Base-by-base conservation (phyloP, 1,140 invertebrate genomes). In the Steinernema khuongi region DNA sequence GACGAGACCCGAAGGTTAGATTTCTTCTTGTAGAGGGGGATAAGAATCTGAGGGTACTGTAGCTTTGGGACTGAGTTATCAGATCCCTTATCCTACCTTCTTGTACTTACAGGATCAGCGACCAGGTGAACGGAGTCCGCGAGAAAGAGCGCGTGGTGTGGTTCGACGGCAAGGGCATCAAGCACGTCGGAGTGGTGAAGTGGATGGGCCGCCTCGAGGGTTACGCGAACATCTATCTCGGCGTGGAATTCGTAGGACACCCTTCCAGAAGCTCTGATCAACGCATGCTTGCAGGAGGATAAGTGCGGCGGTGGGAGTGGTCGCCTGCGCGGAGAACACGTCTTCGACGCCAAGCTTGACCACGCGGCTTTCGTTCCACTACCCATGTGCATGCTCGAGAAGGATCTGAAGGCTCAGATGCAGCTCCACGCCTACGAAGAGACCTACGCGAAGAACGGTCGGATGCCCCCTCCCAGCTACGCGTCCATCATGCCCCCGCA, bases 321-420 rank as follows among this genome's bases (percentile, higher is more conserved):
- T 33, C 85, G 86, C 74, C 87, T 89, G 76, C 85, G 86, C 78
- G 86, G 87, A 66, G 79, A 86, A 32, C 82, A 87, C 74, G 79
- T 90, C 50, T 90, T 90, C 80, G 83, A 81, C 32, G 87, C 89
- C 22, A 85, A 86, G 79, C 85, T 86, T 22, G 86, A 88, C 72
- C 88, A 89, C 85, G 89, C 89, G 0, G 88, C 89, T 1, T 82
- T 90, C 17, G 87, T 90, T n/a, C 88, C 89, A 18, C 83, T 88
- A 1, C 84, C 86, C 22, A 70, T 70, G 68, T 33, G 31, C 68
- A 30, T 70, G 33, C 68, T 70, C 18, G 31, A 70, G 33, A 33
- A 31, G 4, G 19, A 31, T 70, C 17, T 31, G 1, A 11, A 33
- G 18, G 33, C 19, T 17, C 18, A 1, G 31, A 33, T 70, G 33